Conservation (phyloP, 2,888 invertebrate genomes). For the Clostera curtula region DNA sequence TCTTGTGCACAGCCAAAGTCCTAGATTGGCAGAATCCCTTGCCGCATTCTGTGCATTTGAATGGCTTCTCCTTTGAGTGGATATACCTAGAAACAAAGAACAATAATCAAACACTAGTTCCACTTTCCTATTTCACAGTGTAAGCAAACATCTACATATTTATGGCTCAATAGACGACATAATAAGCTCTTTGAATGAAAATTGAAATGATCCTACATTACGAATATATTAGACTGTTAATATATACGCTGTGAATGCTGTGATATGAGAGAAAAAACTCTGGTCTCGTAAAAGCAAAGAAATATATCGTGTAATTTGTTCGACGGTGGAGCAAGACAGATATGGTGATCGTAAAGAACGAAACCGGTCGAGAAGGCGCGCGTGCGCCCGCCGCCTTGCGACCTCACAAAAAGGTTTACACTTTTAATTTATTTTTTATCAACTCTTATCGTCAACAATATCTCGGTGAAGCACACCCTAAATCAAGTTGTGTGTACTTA, state of each 20-base stretch:
- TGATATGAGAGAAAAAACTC: slow-evolving; percentile 49
- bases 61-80: slow-evolving; percentile 98
- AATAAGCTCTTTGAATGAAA: slow-evolving; percentile 44
- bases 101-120: slow-evolving; percentile 34
- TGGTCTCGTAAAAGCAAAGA: slow-evolving; percentile 71
- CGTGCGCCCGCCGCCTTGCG: slow-evolving; percentile 65
- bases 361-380: slow-evolving; percentile 66
- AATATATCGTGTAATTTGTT: slow-evolving; percentile 74
- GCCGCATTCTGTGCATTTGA: slow-evolving; percentile 96
- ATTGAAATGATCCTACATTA: slow-evolving; percentile 47
- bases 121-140: slow-evolving; percentile 42
- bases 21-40: slow-evolving; percentile 99
- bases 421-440: slow-evolving; percentile 56
- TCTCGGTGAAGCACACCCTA: slow-evolving; percentile 53
- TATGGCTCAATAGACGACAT: slow-evolving; percentile 40
- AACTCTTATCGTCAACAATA: slow-evolving; percentile 63
- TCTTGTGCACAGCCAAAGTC: slow-evolving; percentile 96
- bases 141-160: slow-evolving; percentile 40
- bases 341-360: slow-evolving; percentile 70
- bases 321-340: slow-evolving; percentile 67
- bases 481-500: slow-evolving; percentile 60
- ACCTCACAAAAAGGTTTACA: slow-evolving; percentile 73
- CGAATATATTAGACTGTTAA: slow-evolving; percentile 53
- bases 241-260: slow-evolving; percentile 48
- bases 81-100: slow-evolving; percentile 85